Evolutionary conservation across 2,888 invertebrate species (phyloP).

Genomic region (Eurytoma californica): DNA sequence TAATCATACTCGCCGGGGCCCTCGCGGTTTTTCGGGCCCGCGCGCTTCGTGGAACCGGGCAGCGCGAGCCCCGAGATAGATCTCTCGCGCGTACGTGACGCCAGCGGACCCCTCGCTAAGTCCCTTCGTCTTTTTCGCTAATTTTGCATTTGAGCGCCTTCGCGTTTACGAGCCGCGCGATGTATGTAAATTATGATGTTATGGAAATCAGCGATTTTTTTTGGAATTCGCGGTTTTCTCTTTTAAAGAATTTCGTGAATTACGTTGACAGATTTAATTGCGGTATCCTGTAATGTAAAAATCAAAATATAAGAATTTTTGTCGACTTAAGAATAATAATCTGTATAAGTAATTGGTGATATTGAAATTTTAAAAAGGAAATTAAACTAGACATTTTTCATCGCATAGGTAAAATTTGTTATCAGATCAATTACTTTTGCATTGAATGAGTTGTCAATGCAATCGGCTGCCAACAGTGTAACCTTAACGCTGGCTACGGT

Average conservation of each 20-base stretch:
- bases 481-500: no score
- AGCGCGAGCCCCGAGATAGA: background rate
- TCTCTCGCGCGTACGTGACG: background rate
- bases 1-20: slow-evolving; percentile 63
- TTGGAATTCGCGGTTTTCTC: background rate
- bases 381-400: no score
- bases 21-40: slow-evolving; percentile 56
- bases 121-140: slow-evolving; percentile 10
- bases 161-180: slow-evolving; percentile 12
- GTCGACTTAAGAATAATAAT: no score
- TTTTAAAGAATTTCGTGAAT: slow-evolving; percentile 9
- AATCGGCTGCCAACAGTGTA: no score
- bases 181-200: slow-evolving; percentile 32
- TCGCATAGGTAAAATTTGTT: no score
- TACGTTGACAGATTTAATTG: background rate
- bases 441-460: no score
- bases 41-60: slow-evolving; percentile 44
- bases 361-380: no score
- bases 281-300: no score
- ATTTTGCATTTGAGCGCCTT: slow-evolving; percentile 17
- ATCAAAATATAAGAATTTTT: no score
- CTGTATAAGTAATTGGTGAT: no score
- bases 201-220: slow-evolving; percentile 23
- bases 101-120: no score
- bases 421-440: no score